Conservation (phyloP, 2,888 invertebrate genomes). For the Heliconius cydno region DNA sequence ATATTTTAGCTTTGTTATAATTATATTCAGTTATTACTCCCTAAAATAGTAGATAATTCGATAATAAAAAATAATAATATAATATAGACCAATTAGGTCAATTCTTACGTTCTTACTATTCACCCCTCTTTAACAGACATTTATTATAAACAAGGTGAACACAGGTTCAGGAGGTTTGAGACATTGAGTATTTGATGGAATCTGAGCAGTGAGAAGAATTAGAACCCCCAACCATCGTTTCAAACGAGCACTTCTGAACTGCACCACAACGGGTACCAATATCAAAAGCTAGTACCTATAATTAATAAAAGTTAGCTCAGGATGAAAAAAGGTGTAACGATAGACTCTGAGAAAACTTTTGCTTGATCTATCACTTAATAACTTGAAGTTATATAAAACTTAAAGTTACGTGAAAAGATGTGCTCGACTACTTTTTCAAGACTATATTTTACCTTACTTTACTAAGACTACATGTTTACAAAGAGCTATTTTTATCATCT, state of each 20-base stretch:
- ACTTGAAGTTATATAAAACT: not conserved
- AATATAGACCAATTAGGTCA: too few relatives aligned
- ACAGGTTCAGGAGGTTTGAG: too few relatives aligned
- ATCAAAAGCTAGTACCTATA: not conserved
- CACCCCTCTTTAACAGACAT: too few relatives aligned
- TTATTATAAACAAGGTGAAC: too few relatives aligned
- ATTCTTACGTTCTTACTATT: too few relatives aligned
- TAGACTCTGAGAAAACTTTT: not conserved
- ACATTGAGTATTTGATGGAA: too few relatives aligned
- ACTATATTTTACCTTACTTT: not conserved
- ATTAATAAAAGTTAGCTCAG: not conserved
- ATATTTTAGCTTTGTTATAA: not conserved
- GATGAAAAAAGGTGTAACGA: not conserved
- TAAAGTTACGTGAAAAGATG: not conserved
- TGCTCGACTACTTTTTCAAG: not conserved
- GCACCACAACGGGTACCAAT: not conserved
- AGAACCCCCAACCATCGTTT: not conserved
- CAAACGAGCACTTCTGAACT: not conserved
- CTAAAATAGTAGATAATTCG: too few relatives aligned
- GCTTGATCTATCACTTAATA: not conserved
- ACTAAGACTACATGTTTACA: not conserved
- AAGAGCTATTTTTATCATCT: not conserved
- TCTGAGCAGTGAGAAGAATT: not conserved
- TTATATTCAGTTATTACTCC: too few relatives aligned
- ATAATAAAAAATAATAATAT: too few relatives aligned